Conservation (phyloP, 2,888 invertebrate species). For the Digitonthophagus gazella region DNA sequence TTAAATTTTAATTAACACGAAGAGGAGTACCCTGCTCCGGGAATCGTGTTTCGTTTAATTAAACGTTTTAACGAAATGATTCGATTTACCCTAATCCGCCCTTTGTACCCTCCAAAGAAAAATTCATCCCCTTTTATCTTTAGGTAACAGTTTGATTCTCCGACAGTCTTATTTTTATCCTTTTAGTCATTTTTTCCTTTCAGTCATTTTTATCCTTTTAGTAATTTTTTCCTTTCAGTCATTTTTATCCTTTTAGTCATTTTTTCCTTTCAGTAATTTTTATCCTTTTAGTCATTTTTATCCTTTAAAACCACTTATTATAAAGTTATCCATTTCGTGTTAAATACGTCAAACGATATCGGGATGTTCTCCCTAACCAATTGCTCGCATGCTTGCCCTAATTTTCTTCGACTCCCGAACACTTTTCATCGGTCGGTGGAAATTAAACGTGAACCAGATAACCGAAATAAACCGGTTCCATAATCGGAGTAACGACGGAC, state of each 20-base stretch:
- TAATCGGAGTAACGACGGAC: not conserved
- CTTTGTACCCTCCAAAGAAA: not conserved
- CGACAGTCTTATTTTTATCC: no score
- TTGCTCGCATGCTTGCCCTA: not conserved
- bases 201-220: no score
- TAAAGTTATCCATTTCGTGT: no score
- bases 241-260: no score
- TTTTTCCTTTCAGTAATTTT: no score
- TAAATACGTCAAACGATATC: no score
- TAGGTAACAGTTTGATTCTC: not conserved
- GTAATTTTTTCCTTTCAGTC: no score
- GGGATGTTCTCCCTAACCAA: no score
- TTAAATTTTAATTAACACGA: not conserved
- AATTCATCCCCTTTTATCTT: not conserved
- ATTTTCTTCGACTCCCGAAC: not conserved
- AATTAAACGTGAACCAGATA: conserved; percentile 13
- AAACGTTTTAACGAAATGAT: not conserved
- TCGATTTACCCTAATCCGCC: not conserved
- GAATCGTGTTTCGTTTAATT: not conserved
- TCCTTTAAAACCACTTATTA: no score
- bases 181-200: no score
- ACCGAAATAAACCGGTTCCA: conserved; percentile 2
- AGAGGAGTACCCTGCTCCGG: not conserved
- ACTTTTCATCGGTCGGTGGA: not conserved
- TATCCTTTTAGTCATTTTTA: no score